Evolutionary conservation across 2,113 vertebrate species (phyloP).

Genomic region (Gulo gulo): DNA sequence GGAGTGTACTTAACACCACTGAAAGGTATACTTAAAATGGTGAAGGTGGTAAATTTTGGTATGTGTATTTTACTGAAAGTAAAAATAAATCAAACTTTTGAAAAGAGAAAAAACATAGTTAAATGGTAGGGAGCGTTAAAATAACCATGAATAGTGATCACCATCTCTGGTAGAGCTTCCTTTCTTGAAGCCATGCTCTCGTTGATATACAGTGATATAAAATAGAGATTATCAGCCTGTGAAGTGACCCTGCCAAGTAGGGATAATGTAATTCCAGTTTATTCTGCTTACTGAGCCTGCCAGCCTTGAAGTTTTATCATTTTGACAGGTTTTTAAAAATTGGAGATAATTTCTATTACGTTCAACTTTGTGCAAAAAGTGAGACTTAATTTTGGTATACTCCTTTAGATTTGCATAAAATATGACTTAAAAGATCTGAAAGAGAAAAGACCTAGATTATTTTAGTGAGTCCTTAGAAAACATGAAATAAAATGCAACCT

Average conservation of each 20-base stretch:
- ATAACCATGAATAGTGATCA: background rate
- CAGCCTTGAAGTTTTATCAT: background rate
- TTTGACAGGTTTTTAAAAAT: background rate
- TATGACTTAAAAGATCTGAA: background rate
- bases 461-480: background rate
- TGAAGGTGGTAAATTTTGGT: background rate
- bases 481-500: constrained; percentile 20
- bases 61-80: background rate
- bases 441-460: background rate
- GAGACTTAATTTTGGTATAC: background rate
- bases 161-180: background rate
- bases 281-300: background rate
- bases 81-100: constrained; percentile 1
- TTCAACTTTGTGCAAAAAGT: background rate
- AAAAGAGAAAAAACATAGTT: background rate
- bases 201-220: background rate
- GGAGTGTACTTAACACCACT: background rate
- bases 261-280: background rate
- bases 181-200: background rate
- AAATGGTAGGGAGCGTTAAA: background rate
- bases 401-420: constrained; percentile 1
- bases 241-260: background rate
- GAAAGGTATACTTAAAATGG: background rate
- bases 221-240: background rate
- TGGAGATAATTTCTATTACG: background rate